phyloP scores from a whole-genome alignment of 2,113 vertebrate genomes.

The Dasyurus viverrinus region DNA sequence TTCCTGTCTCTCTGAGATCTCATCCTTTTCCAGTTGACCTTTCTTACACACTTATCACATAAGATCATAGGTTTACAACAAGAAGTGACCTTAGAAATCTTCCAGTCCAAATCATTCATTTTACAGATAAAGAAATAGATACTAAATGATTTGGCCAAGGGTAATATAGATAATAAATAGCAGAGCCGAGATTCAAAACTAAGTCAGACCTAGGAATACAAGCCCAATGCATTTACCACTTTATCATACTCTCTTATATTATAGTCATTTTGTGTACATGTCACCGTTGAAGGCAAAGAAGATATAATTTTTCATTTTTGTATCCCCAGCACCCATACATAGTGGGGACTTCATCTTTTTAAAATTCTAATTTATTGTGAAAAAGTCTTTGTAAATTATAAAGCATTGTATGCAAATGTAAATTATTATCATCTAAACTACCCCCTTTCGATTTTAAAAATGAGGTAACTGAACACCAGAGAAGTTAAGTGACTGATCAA shows the following conservation, averaged over 20 bases:
- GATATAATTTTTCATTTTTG: neutral
- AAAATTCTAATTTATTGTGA: neutral
- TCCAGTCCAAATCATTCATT: neutral
- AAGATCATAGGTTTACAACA: neutral
- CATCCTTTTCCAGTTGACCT: neutral
- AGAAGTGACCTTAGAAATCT: neutral
- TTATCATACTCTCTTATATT: neutral
- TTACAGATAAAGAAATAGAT: neutral
- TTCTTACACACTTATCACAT: neutral
- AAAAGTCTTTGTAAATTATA: neutral
- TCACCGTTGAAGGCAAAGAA: neutral
- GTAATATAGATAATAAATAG: neutral
- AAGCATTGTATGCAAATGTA: neutral
- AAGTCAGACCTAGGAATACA: neutral
- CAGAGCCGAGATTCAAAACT: neutral
- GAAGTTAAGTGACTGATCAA: neutral
- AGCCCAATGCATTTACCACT: neutral
- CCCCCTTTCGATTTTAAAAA: neutral
- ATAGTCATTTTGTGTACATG: neutral
- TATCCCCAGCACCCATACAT: neutral
- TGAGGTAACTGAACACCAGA: neutral
- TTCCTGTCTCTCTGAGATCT: neutral
- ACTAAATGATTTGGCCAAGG: neutral
- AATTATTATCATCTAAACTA: neutral
- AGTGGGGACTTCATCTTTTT: neutral